phyloP scores from a whole-genome alignment of 2,797 vertebrate genomes.

The Meda fulgida region DNA sequence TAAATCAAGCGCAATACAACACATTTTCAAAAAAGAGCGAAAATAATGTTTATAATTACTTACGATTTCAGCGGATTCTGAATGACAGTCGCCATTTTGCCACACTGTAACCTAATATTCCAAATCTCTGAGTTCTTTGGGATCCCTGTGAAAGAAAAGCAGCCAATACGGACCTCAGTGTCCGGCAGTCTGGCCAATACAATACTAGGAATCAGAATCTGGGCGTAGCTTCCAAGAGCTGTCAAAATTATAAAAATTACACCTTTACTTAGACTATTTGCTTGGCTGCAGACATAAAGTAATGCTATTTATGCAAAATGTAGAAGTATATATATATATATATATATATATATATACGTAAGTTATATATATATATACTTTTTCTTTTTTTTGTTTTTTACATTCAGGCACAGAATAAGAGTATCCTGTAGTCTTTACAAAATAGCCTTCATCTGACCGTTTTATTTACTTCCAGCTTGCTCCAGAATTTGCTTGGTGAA shows the following conservation, averaged over 20 bases:
- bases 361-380: too few relatives aligned
- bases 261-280: slow-evolving; percentile 7
- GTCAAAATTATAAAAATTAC: slow-evolving; percentile 84
- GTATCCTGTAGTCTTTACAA: neutral
- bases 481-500: neutral
- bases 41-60: slow-evolving; percentile 75
- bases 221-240: slow-evolving; percentile 85
- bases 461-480: neutral
- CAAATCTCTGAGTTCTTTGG: slow-evolving; percentile 96
- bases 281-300: neutral
- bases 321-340: neutral
- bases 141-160: slow-evolving; percentile 83
- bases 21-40: slow-evolving; percentile 10
- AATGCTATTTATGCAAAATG: neutral
- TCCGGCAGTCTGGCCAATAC: slow-evolving; percentile 85
- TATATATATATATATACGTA: too few relatives aligned
- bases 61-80: slow-evolving; percentile 98
- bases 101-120: slow-evolving; percentile 97
- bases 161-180: slow-evolving; percentile 83
- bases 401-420: neutral
- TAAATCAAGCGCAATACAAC: neutral
- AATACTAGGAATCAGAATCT: slow-evolving; percentile 60
- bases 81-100: slow-evolving; percentile 99
- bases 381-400: too few relatives aligned
- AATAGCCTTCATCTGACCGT: neutral